phyloP scores from a whole-genome alignment of 2,888 invertebrate species.

The Clunio marinus region DNA sequence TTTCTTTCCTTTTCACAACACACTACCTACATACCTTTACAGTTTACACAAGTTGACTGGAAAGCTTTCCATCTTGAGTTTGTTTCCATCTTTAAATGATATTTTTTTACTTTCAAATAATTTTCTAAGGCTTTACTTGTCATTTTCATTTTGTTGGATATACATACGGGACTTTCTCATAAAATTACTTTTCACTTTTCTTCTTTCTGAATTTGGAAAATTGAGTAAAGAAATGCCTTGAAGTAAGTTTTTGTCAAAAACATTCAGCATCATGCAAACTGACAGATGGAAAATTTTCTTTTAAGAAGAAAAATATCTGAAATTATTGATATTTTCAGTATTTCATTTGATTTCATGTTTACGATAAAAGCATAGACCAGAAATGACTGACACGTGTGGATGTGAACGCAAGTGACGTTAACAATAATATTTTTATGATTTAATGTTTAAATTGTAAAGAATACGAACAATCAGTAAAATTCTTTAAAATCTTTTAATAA shows the following conservation, averaged over 20 bases:
- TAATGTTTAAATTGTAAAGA: neutral
- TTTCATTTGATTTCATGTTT: neutral
- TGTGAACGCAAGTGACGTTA: too few species aligned
- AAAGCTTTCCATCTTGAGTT: constrained; percentile 17
- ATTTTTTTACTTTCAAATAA: constrained; percentile 2
- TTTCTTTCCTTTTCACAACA: constrained; percentile 19
- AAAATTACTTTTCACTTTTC: too few species aligned
- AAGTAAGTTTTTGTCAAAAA: constrained; percentile 31
- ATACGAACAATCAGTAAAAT: neutral
- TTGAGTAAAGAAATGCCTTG: constrained; percentile 35
- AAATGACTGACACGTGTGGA: constrained; percentile 32
- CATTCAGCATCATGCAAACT: constrained; percentile 2
- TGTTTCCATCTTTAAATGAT: neutral
- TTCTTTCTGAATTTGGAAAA: too few species aligned
- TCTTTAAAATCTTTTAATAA: too few species aligned
- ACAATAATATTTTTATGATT: too few species aligned
- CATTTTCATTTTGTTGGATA: neutral
- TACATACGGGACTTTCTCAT: neutral
- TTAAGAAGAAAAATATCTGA: neutral
- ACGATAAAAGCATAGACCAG: constrained; percentile 18
- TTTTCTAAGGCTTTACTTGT: constrained; percentile 13
- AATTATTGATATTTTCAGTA: constrained; percentile 2
- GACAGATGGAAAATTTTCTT: constrained; percentile 37
- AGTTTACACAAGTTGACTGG: constrained; percentile 32
- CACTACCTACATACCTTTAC: constrained; percentile 32